Evolutionary conservation across 92 coral and sea anemone genomes (phyloP), one percentile per base, ranked within the genome.

Genomic region (Zoanthus solanderi): DNA sequence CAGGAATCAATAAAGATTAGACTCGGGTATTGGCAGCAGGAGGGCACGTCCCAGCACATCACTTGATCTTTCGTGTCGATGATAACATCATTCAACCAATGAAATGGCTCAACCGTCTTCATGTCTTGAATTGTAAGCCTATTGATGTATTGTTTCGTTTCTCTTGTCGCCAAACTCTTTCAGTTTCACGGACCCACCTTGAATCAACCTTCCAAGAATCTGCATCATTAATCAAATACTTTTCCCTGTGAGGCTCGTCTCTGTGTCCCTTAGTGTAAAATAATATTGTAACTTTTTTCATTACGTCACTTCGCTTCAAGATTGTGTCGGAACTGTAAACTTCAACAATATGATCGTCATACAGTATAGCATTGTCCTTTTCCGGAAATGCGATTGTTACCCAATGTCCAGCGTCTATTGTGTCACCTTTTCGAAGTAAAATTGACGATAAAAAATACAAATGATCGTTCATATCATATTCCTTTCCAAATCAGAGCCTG

Each of bases 1-100:
- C 48, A 75, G 89, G 83, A 31, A 73, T 52, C 14, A 85, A 45
- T 30, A 84, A 67, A 71, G 72, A 9, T 84, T 79, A 60, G 47
- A 84, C 32, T 84, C 78, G 63, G 4, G 63, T 57, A 57, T 57
- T 57, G 63, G 63, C 63, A 9, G 63, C 63, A 57, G 63, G 63
- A 57, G 63, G 16, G 63, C 63, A 57, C 63, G 63, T 12, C 63
- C 63, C 63, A 57, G 17, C 63, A 57, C 63, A 57, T 57, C 63
- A 57, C 63, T 57, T 57, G 63, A 57, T 57, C 63, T 57, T 57
- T 34, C 65, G 18, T 58, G 65, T 58, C n/a, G 65, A 72, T 37
- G 76, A 72, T 46, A 18, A 31, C 79, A 9, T 44, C 79, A 44
- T 75, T 75, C 32, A 75, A 75, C 79, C 79, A 75, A 0, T 75